Evolutionary conservation across 2,888 invertebrate species (phyloP).

Genomic region (Anoncus sp.): DNA sequence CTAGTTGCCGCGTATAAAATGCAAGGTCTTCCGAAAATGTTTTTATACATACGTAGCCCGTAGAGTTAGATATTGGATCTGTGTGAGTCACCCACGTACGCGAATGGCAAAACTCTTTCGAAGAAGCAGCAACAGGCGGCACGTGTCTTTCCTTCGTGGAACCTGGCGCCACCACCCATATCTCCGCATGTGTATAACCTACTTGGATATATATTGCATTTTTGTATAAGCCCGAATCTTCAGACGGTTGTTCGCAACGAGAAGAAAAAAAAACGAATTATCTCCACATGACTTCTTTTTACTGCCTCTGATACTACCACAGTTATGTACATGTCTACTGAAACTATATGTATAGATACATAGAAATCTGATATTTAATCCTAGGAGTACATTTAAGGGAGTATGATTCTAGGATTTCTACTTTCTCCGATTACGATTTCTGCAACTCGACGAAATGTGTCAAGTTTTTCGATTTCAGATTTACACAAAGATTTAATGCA

Average conservation of each 20-base stretch:
- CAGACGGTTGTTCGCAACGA: neutral
- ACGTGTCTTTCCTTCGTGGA: conserved; percentile 66
- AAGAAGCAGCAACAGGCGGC: conserved; percentile 73
- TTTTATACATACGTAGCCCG: neutral
- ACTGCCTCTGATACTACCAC: neutral
- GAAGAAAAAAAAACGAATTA: neutral
- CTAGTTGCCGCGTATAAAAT: neutral
- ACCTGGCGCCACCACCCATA: conserved; percentile 23
- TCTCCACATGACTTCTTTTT: neutral
- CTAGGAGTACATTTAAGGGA: too few relatives aligned
- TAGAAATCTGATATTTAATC: too few relatives aligned
- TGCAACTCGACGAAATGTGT: too few relatives aligned
- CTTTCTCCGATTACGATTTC: too few relatives aligned
- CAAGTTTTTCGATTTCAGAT: too few relatives aligned
- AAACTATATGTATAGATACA: too few relatives aligned
- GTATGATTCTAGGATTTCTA: too few relatives aligned
- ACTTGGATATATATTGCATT: neutral
- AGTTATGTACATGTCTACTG: too few relatives aligned
- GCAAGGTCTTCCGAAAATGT: conserved; percentile 12
- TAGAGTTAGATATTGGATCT: conserved; percentile 16
- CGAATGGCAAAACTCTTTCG: conserved; percentile 23
- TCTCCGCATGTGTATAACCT: conserved; percentile 26
- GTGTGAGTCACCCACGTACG: conserved; percentile 17
- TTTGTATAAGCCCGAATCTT: neutral
- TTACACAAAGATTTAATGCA: too few relatives aligned